phyloP scores from a whole-genome alignment of 2,113 vertebrate genomes.

The Cynoglossus semilaevis region DNA sequence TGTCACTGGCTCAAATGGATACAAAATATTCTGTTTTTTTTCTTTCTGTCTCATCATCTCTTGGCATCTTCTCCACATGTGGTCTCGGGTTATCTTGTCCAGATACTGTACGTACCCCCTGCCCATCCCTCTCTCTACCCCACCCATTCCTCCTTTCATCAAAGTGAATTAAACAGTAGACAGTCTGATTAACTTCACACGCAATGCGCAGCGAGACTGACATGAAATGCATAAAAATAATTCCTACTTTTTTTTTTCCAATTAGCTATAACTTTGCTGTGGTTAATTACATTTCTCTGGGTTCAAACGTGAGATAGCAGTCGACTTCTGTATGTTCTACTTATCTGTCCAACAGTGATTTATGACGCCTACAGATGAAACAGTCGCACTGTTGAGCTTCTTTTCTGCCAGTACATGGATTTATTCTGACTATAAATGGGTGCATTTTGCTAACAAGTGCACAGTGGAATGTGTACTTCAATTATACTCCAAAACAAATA shows the following conservation, averaged over 20 bases:
- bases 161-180: constrained; percentile 58
- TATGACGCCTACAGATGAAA: constrained; percentile 53
- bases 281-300: constrained; percentile 61
- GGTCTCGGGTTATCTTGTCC: constrained; percentile 16
- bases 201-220: constrained; percentile 45
- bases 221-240: constrained; percentile 61
- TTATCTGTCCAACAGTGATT: constrained; percentile 51
- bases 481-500: background rate
- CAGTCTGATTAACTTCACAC: constrained; percentile 59
- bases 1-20: no score
- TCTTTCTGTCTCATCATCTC: background rate
- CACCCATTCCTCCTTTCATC: constrained; percentile 21
- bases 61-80: background rate
- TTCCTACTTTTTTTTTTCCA: constrained; percentile 51
- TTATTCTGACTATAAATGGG: constrained; percentile 22
- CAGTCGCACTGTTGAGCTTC: constrained; percentile 30
- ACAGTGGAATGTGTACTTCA: background rate
- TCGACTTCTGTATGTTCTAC: constrained; percentile 48
- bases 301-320: constrained; percentile 46
- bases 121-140: constrained; percentile 5
- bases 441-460: constrained; percentile 10
- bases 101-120: constrained; percentile 23
- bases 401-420: constrained; percentile 6
- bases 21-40: background rate
- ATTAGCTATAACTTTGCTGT: constrained; percentile 63